A percentile compares a stretch with the other conserved stretches of the same genome.
These are phyloP conservation scores for Microtus oregoni DNA, from an alignment of 2,113 vertebrate genomes.

Conservation along the genomic window DNA sequence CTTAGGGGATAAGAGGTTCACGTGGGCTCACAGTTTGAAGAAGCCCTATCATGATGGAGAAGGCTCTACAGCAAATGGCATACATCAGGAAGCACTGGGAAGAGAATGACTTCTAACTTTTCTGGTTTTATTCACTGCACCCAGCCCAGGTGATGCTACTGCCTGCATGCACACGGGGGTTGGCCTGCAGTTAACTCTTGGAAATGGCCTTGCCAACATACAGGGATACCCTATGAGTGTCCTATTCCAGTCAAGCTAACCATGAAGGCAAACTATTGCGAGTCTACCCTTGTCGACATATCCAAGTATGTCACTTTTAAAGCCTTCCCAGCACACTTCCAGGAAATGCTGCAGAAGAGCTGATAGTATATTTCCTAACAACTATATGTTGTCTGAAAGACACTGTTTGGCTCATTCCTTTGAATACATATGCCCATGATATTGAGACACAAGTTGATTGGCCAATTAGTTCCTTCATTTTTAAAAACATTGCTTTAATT, in stretches of 20 bases:
- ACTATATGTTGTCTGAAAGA: not conserved
- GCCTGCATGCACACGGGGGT: not conserved
- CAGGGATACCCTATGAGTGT: not conserved
- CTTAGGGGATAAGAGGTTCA: not conserved
- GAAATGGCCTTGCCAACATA: not conserved
- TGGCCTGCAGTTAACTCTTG: not conserved
- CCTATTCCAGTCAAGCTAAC: not conserved
- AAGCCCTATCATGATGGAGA: not conserved
- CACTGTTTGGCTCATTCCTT: not conserved
- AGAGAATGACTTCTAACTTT: not conserved
- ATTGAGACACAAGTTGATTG: not conserved
- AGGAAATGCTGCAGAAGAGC: not conserved
- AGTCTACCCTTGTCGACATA: not conserved
- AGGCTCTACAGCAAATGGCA: not conserved
- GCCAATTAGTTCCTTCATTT: not conserved
- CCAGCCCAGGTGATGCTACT: too few relatives aligned
- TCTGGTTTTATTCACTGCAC: not conserved
- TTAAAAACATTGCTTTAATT: not conserved
- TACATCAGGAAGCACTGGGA: not conserved
- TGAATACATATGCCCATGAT: not conserved
- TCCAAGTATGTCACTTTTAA: not conserved
- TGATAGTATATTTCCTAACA: not conserved
- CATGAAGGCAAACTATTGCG: not conserved
- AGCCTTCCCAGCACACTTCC: not conserved
- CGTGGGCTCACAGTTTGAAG: not conserved